A percentile compares a stretch with the other conserved stretches of the same genome.
These are phyloP conservation scores for Unio delphinus DNA, from an alignment of 2,888 invertebrate species.

Conservation along the genomic window DNA sequence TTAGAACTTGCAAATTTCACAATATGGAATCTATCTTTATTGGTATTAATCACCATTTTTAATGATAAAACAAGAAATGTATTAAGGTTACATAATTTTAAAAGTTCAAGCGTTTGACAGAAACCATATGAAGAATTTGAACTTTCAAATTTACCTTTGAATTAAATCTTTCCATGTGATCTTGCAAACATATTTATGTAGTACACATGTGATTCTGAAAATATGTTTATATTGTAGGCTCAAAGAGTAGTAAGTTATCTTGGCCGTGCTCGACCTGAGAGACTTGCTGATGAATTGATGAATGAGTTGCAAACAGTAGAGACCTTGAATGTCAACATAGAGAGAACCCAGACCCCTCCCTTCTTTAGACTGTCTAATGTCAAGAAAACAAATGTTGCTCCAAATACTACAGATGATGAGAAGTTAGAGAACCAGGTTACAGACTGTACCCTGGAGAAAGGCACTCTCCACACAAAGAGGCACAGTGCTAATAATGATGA, in stretches of 20 bases:
- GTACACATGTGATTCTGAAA: neutral
- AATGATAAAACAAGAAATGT: too few species aligned
- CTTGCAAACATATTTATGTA: neutral
- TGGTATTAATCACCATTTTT: too few species aligned
- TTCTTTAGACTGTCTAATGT: slow-evolving; percentile 89
- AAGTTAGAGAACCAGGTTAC: slow-evolving; percentile 72
- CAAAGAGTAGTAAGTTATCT: slow-evolving; percentile 95
- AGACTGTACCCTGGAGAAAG: slow-evolving; percentile 84
- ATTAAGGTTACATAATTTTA: too few species aligned
- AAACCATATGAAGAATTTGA: too few species aligned
- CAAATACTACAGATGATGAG: slow-evolving; percentile 69
- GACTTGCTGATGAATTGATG: slow-evolving; percentile 97
- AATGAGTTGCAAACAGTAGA: slow-evolving; percentile 97
- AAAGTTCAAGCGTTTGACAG: too few species aligned
- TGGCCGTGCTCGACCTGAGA: slow-evolving; percentile 91
- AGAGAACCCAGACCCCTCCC: slow-evolving; percentile 97
- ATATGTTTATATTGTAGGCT: slow-evolving; percentile 77
- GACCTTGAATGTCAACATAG: slow-evolving; percentile 94
- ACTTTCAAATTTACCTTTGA: too few species aligned
- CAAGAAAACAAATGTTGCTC: slow-evolving; percentile 56
- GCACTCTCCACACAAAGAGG: slow-evolving; percentile 96
- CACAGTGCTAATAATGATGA: slow-evolving; percentile 74
- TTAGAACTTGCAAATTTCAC: too few species aligned
- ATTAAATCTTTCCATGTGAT: too few species aligned
- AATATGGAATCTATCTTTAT: too few species aligned